A percentile compares a stretch with the other conserved stretches of the same genome.
Conservation (phyloP, 1,140 invertebrate genomes). For the Drosophila takahashii region DNA sequence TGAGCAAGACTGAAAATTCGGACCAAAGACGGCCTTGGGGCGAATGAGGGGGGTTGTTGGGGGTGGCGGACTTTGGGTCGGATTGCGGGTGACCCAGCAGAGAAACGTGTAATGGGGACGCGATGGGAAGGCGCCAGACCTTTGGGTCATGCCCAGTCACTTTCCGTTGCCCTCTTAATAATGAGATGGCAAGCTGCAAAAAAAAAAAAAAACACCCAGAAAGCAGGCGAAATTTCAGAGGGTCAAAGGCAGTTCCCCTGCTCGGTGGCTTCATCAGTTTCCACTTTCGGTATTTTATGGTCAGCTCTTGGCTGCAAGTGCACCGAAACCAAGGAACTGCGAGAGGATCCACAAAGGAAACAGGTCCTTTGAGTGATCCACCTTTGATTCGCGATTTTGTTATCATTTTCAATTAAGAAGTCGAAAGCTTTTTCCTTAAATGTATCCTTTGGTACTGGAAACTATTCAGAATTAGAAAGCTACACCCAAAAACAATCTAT, state of each 20-base stretch:
- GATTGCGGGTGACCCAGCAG: constrained; percentile 37
- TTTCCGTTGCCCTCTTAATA: constrained; percentile 60
- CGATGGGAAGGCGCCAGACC: constrained; percentile 69
- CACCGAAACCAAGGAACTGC: constrained; percentile 28
- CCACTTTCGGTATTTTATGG: constrained; percentile 36
- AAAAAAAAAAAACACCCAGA: background rate
- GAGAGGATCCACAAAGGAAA: constrained; percentile 12
- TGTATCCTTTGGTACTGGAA: no score
- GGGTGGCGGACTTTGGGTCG: background rate
- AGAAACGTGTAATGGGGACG: constrained; percentile 73
- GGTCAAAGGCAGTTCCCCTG: background rate
- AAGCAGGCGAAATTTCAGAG: background rate
- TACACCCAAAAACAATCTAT: no score
- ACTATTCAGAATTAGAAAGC: no score
- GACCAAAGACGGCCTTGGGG: constrained; percentile 41
- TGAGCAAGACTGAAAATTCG: constrained; percentile 41
- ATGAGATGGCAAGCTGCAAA: constrained; percentile 66
- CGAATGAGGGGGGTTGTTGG: background rate
- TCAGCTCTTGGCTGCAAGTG: constrained; percentile 12
- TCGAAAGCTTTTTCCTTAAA: no score
- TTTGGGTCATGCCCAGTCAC: constrained; percentile 75
- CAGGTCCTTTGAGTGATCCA: background rate
- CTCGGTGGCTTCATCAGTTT: constrained; percentile 50
- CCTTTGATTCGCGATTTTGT: background rate
- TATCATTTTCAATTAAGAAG: background rate